Base-by-base conservation (phyloP, 2,797 vertebrate genomes). In the Meriones psammophilus region DNA sequence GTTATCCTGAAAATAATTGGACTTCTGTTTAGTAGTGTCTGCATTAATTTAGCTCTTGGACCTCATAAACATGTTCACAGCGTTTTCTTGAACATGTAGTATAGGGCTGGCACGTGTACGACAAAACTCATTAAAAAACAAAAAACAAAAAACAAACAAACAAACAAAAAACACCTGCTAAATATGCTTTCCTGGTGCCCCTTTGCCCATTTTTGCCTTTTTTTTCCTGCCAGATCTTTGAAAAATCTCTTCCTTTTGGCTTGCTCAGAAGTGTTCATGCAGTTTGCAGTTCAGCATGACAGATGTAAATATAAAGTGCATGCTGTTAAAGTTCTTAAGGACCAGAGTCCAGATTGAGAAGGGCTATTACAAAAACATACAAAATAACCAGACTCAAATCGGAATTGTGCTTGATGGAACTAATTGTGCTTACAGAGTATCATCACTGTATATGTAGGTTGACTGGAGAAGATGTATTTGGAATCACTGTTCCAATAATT, bases 401-500 rank as follows among this genome's bases (percentile, higher is more conserved):
- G 36, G 56, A 36, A 88, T 36, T 24, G 68, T 84, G 56, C 66
- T 28, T 50, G 69, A 64, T 36, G 83, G 54, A 77, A 68, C 14
- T 36, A 12, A 36, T 30, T 89, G 50, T 93, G 36, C 76, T 69
- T 85, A 81, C n/a, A 71, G 60, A 33, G n/a, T n/a, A 22, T 84
- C 62, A 42, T 94, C 50, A 91, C 62, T 42, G 87, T 74, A 6
- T 69, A 74, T 60, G 9, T 78, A 99, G 99, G 97, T 98, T 99
- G 97, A 99, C 99, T 1, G 99, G 99, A 36, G 98, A 99, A 97
- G 99, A 99, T n/a, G 99, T 99, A 20, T 99, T 99, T 89, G 99
- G 99, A 93, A 99, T 99, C 97, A 99, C 99, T 5, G 95, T 99
- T n/a, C 99, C 99, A 0, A 98, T 99, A 71, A 99, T 99, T 95